Base-by-base conservation (phyloP, 2,888 invertebrate genomes). In the Athrips mouffetella region DNA sequence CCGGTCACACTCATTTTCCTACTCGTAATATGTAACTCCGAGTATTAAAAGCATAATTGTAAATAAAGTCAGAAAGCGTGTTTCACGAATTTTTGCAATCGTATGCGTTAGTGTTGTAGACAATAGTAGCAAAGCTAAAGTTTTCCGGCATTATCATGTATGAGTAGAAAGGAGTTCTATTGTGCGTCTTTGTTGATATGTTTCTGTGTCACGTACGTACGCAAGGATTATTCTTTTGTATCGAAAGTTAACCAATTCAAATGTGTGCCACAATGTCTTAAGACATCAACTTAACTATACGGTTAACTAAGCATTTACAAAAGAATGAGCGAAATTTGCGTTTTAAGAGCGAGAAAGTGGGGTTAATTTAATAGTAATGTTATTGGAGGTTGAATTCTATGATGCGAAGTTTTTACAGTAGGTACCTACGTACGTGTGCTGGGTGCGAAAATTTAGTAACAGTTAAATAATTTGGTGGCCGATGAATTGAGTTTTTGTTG, bases 391-490 rank as follows among this genome's bases (percentile, higher is more conserved):
- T 1, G 16, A 41, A 7, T 18, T 25, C 16, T 1, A 25, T 27
- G 16, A 44, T 44, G 30, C n/a, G 44, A n/a, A 10, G 29, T 16
- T 63, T 62, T 70, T 73, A 68, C 72, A 59, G 60, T 61, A 58
- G n/a, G n/a, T n/a, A n/a, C n/a, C n/a, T n/a, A 55, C 58, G 8
- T 64, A 71, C 68, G 71, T 74, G 74, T 63, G 59, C 53, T 65
- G 70, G 51, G 63, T 67, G 56, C 60, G 52, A 63, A 70, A 77
- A 75, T 77, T 72, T 63, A 70, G 69, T 70, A 68, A 67, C 66
- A 80, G 81, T 79, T 80, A 80, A 73, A 76, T 78, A 71, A 80
- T 77, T 77, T 75, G 58, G 62, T 70, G 67, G 58, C 64, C 54
- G 63, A 64, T 71, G 69, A 73, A 65, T 72, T 63, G 63, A 64